phyloP scores from a whole-genome alignment of 1,140 invertebrate genomes.

The Cyclina sinensis region DNA sequence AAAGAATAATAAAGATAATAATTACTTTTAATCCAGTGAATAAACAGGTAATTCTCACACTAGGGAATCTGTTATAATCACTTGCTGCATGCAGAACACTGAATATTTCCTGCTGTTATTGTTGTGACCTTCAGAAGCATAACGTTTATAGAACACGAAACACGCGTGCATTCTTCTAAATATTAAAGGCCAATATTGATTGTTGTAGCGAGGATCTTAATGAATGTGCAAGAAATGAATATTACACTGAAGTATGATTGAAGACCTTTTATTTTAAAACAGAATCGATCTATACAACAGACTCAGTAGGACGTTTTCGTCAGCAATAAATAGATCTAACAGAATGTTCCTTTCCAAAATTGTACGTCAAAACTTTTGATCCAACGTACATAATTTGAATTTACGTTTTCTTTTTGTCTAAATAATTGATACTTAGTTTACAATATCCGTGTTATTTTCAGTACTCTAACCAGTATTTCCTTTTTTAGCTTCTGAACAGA shows the following conservation, averaged over 20 bases:
- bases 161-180: neutral
- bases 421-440: too few species aligned
- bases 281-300: too few species aligned
- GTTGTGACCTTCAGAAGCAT: neutral
- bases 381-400: too few species aligned
- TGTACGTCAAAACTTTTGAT: too few species aligned
- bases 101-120: neutral
- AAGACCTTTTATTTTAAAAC: neutral
- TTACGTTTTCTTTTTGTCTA: too few species aligned
- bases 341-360: too few species aligned
- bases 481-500: too few species aligned
- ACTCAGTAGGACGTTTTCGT: too few species aligned
- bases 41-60: neutral
- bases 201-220: neutral
- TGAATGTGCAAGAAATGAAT: neutral
- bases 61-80: neutral
- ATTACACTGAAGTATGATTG: neutral
- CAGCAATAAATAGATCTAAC: too few species aligned
- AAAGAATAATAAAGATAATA: too few species aligned
- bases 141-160: neutral
- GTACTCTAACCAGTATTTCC: too few species aligned
- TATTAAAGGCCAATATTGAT: constrained; percentile 14
- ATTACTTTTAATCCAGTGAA: neutral
- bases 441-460: too few species aligned
- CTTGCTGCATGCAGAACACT: neutral